Evolutionary conservation across 2,113 vertebrate species (phyloP), one percentile per base, ranked within the genome.

Genomic region (Phylloscopus trochilus): DNA sequence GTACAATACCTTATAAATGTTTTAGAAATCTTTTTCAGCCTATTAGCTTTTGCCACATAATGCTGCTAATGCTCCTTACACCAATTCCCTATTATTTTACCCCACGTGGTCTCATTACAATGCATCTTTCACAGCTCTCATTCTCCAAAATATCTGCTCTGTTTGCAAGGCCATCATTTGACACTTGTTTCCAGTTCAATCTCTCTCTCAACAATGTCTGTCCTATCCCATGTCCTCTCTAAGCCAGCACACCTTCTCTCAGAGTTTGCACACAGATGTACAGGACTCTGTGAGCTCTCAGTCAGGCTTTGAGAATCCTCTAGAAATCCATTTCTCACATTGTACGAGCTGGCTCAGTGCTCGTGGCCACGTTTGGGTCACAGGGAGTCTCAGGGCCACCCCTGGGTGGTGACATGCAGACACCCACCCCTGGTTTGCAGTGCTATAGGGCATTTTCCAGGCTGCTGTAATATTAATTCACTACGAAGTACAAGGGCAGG

Each of bases 281-380:
- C n/a, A 26, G 9, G 58, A 23, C 58, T 37, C 1, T 37, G 24
- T 37, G 58, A 37, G n/a, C 58, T 26, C 24, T 16, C n/a, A 59
- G n/a, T 6, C 58, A 59, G n/a, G 58, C 58, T 59, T 37, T 59
- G 58, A 26, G n/a, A 11, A 59, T 8, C 24, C 58, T 27, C 58
- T 9, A 37, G 23, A 60, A 60, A 37, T 5, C 58, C 58, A 37
- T 37, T 60, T 37, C 24, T 27, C 4, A 9, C 33, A 13, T 4
- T 3, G 5, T 7, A 7, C 1, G 0, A 72, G 63, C 39, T 7
- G 18, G 49, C 37, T 76, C n/a, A 4, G 1, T 7, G 5, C 41
- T 2, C 47, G 14, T 6, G 24, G 11, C 31, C 70, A 56, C 37
- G 0, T 72, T 52, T 17, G 64, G 56, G 69, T 72, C 44, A 31